A percentile compares a stretch with the other conserved stretches of the same genome.
phyloP scores from a whole-genome alignment of 2,113 vertebrate genomes.

The Podarcis cretensis region DNA sequence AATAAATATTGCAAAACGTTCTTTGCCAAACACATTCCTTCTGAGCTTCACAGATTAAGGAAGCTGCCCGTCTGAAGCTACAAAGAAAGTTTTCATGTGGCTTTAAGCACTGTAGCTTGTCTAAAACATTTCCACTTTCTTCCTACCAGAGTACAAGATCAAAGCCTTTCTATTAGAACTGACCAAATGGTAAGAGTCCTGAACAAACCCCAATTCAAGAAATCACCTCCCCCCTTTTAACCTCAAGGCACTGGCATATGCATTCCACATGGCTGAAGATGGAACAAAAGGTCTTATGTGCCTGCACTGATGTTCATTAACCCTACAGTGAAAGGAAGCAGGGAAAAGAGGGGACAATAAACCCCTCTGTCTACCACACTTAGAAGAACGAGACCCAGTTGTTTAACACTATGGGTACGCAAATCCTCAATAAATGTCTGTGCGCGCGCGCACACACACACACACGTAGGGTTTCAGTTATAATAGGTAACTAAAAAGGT shows the following conservation, averaged over 20 bases:
- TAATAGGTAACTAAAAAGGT: not conserved
- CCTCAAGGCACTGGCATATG: slow-evolving; percentile 83
- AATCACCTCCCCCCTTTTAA: not conserved
- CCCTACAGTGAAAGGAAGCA: slow-evolving; percentile 51
- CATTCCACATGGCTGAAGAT: slow-evolving; percentile 87
- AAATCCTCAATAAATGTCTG: slow-evolving; percentile 30
- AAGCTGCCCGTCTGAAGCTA: slow-evolving; percentile 80
- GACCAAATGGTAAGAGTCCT: slow-evolving; percentile 80
- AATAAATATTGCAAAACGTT: slow-evolving; percentile 64
- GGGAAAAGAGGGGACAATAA: slow-evolving; percentile 44
- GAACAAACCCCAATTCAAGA: slow-evolving; percentile 71
- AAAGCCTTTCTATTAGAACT: slow-evolving; percentile 81
- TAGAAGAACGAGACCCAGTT: slow-evolving; percentile 36
- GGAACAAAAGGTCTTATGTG: slow-evolving; percentile 80
- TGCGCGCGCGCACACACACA: no score
- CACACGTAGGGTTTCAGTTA: no score
- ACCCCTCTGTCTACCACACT: slow-evolving; percentile 49
- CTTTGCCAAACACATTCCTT: slow-evolving; percentile 41
- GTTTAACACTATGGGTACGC: slow-evolving; percentile 47
- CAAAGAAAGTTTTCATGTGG: slow-evolving; percentile 84
- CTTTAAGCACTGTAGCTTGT: slow-evolving; percentile 72
- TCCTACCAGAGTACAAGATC: slow-evolving; percentile 77
- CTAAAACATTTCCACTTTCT: slow-evolving; percentile 81
- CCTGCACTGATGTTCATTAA: slow-evolving; percentile 59
- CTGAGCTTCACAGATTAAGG: slow-evolving; percentile 73